Evolutionary conservation across 2,888 invertebrate species (phyloP).

Genomic region (Leptinotarsa rubiginosa): DNA sequence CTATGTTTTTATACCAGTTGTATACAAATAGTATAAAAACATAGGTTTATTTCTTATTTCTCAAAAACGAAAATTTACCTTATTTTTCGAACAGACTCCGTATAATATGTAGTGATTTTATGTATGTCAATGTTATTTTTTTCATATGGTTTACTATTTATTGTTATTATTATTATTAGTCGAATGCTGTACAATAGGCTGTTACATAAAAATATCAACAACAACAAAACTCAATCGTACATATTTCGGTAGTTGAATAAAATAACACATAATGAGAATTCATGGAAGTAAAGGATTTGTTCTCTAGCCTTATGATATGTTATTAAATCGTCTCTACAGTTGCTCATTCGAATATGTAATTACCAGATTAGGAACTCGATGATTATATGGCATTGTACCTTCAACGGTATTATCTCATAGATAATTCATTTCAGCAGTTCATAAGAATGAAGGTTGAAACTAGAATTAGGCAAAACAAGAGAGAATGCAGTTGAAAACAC

Average conservation of each 20-base stretch:
- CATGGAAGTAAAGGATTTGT: background rate
- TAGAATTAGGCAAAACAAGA: conserved; percentile 7
- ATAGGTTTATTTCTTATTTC: too few species aligned
- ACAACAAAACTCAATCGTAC: too few species aligned
- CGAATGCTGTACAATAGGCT: too few species aligned
- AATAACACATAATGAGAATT: background rate
- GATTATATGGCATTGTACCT: conserved; percentile 18
- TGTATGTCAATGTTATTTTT: too few species aligned
- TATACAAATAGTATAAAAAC: too few species aligned
- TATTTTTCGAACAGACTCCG: too few species aligned
- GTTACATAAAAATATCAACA: too few species aligned
- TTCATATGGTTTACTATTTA: too few species aligned
- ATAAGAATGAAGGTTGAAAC: conserved; percentile 28
- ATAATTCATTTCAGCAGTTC: conserved; percentile 26
- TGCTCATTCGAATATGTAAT: conserved; percentile 24
- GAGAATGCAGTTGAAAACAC: conserved; percentile 32
- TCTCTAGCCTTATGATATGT: conserved; percentile 7
- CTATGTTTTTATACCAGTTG: too few species aligned
- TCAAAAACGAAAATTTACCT: too few species aligned
- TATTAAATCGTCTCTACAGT: conserved; percentile 20
- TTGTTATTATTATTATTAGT: too few species aligned
- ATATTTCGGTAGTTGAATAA: background rate
- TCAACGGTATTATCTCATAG: conserved; percentile 18
- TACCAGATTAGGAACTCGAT: conserved; percentile 12
- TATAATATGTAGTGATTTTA: too few species aligned